A percentile compares a stretch with the other conserved stretches of the same genome.
These are phyloP conservation scores for Centruroides sculpturatus DNA, from an alignment of 1,140 invertebrate species.

Conservation along the genomic window DNA sequence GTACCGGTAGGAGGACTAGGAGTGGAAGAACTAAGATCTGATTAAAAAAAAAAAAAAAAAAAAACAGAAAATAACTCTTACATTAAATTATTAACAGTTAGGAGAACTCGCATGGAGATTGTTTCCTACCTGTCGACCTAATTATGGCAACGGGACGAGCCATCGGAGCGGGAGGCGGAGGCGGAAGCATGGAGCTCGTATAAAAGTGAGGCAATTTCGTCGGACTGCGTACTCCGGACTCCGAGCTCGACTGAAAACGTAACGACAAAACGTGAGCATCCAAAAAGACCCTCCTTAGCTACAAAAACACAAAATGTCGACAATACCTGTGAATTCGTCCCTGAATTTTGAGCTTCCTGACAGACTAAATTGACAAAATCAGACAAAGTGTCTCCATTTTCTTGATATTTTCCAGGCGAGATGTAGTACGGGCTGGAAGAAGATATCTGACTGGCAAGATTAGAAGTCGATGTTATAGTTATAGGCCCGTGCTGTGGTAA, in stretches of 20 bases:
- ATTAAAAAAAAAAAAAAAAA: background rate
- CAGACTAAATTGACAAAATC: slow-evolving; percentile 95
- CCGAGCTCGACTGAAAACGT: slow-evolving; percentile 46
- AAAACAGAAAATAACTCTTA: background rate
- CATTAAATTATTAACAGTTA: background rate
- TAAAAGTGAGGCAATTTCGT: slow-evolving; percentile 18
- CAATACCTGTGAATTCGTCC: background rate
- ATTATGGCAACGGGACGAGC: slow-evolving; percentile 90
- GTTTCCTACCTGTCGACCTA: slow-evolving; percentile 38
- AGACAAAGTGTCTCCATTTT: slow-evolving; percentile 48
- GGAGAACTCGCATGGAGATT: background rate
- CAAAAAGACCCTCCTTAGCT: too few relatives aligned
- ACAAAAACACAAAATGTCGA: too few relatives aligned
- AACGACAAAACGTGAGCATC: too few relatives aligned
- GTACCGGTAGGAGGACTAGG: slow-evolving; percentile 9
- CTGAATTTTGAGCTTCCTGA: slow-evolving; percentile 20
- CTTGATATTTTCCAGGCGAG: slow-evolving; percentile 18
- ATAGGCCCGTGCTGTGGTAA: slow-evolving; percentile 11
- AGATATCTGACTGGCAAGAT: slow-evolving; percentile 6
- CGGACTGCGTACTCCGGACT: slow-evolving; percentile 38
- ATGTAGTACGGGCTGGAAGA: slow-evolving; percentile 14
- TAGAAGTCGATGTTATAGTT: slow-evolving; percentile 13
- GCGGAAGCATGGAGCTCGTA: slow-evolving; percentile 46
- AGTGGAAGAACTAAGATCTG: background rate
- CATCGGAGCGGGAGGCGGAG: slow-evolving; percentile 85